Base-by-base conservation (phyloP, 2,113 vertebrate genomes). In the Gila orcuttii region DNA sequence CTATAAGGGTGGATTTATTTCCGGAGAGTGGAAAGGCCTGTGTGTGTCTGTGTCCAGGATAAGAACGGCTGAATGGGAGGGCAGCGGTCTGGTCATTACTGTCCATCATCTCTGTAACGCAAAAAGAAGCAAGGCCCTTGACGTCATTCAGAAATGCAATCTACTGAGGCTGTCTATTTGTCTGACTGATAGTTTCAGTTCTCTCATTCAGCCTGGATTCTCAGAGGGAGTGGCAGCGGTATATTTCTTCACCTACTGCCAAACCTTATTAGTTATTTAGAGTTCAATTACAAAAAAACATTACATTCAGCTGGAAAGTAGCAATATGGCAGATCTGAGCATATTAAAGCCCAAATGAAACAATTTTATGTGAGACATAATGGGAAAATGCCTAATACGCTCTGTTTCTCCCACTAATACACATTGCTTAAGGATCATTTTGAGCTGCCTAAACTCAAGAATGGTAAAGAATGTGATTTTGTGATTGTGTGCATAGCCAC, bases 241-340 rank as follows among this genome's bases (percentile, higher is more conserved):
- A 25, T 74, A 73, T 74, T 42, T 73, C 31, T 42, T 23, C 31
- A 59, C 33, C 50, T 73, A 33, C 82, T 83, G 82, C 68, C 82
- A 71, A 73, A 73, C 21, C 42, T 8, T 47, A 28, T 8, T 47
- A 42, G 66, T 74, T 59, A 39, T 73, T 57, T 36, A 73, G 81
- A 59, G 81, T 73, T 83, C 82, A 83, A 73, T 83, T 83, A 74
- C 68, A 83, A 71, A 83, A 52, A 71, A 83, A 59, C 33, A 83
- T 74, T 39, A 55, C 45, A 83, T 83, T 83, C 7, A 6, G 68
- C 73, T 59, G 82, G 68, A 83, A 83, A 73, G 66, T 83, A 50
- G 33, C 82, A 42, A 39, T 83, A 73, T 83, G 82, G 74, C 47
- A 83, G 74, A 83, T 74, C 50, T 25, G 47, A 74, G 50, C 68